Evolutionary conservation across 2,888 invertebrate genomes (phyloP), one percentile per base, ranked within the genome.

Genomic region (Orchesella flavescens): DNA sequence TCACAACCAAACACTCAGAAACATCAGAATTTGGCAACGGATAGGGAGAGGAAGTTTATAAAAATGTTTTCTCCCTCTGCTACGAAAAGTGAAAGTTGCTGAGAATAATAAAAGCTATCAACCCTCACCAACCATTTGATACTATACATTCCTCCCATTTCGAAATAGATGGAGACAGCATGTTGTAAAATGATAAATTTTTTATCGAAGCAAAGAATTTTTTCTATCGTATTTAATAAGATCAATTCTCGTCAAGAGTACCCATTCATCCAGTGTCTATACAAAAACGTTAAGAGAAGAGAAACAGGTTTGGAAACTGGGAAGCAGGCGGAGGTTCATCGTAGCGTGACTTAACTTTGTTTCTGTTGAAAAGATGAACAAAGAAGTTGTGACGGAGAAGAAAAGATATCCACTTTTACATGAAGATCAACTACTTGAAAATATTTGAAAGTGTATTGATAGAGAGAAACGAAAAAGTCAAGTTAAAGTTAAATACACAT

Each of bases 131-230:
- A 34, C 2, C 34, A 34, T 34, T 34, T 34, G 34, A 34, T 34
- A 7, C 7, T 34, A 34, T 34, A 34, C 34, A 4, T 34, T 34
- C 34, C 34, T n/a, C 34, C 34, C 34, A 34, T 34, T 34, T 7
- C 7, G 34, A 34, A 34, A 23, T 10, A 57, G 21, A 57, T 34
- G 21, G 57, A 57, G 57, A 21, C 57, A 21, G 57, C 17, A 23
- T 23, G 61, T 61, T 49, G 24, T 24, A 65, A 65, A 65, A 65
- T 43, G 65, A 65, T 17, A 65, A 65, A 65, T 65, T 34, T 44
- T 63, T 24, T 7, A 44, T 34, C 43, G 43, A 65, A 1, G n/a
- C 7, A 17, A 61, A n/a, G n/a, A 43, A 65, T 57, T 57, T 17
- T 57, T 65, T 65, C 65, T 17, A 43, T 65, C 44, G 49, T 2